A percentile compares a stretch with the other conserved stretches of the same genome.
Conservation (phyloP, 2,797 vertebrate genomes). For the Oreortyx pictus region DNA sequence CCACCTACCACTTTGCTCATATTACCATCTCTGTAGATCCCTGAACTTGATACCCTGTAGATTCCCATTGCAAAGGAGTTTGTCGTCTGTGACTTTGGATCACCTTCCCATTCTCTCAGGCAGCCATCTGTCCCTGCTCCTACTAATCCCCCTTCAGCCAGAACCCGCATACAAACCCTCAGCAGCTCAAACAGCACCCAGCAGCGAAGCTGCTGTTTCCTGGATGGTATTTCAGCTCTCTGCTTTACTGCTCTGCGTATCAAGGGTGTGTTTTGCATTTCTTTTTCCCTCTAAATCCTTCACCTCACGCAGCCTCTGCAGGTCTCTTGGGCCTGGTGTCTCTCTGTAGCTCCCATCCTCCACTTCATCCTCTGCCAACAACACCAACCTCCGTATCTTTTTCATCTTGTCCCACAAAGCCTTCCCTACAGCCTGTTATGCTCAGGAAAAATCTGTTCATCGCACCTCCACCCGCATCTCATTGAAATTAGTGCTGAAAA, state of each 20-base stretch:
- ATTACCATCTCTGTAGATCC: not conserved
- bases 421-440: constrained; percentile 26
- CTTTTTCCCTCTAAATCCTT: constrained; percentile 15
- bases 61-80: not conserved
- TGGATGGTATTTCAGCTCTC: not conserved
- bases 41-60: not conserved
- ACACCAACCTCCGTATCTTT: constrained; percentile 23
- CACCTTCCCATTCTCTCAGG: not conserved
- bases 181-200: not conserved
- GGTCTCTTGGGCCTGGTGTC: not conserved
- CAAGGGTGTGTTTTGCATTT: not conserved
- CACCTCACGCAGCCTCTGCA: not conserved
- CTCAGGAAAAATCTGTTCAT: constrained; percentile 39
- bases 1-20: not conserved
- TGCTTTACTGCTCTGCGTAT: not conserved
- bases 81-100: not conserved
- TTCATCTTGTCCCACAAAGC: constrained; percentile 32
- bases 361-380: constrained; percentile 19
- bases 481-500: constrained; percentile 40
- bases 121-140: not conserved
- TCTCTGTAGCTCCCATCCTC: constrained; percentile 20
- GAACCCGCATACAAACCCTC: not conserved
- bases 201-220: not conserved
- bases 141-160: not conserved
- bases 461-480: constrained; percentile 46